phyloP scores from a whole-genome alignment of 2,113 vertebrate species.

The Polypterus senegalus region DNA sequence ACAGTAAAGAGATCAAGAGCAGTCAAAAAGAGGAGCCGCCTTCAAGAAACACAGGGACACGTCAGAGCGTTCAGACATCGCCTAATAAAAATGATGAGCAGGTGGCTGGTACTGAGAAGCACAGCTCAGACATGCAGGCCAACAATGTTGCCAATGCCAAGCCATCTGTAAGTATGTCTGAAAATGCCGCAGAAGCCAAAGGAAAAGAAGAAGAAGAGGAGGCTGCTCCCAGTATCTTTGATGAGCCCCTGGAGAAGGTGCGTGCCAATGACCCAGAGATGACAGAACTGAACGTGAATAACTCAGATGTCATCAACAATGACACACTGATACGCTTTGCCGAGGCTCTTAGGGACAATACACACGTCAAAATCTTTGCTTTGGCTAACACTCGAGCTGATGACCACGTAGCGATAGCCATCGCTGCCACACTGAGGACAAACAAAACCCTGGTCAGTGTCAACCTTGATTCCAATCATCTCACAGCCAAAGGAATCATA shows the following conservation, averaged over 20 bases:
- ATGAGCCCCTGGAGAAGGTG: conserved; percentile 78
- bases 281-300: conserved; percentile 83
- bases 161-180: neutral
- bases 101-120: too few species aligned
- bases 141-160: too few species aligned
- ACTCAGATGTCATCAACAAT: conserved; percentile 84
- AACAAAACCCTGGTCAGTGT: conserved; percentile 81
- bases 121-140: neutral
- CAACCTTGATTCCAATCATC: conserved; percentile 93
- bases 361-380: conserved; percentile 63
- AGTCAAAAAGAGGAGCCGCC: conserved; percentile 51
- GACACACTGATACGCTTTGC: conserved; percentile 87
- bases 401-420: conserved; percentile 85
- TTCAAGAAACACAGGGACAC: conserved; percentile 37
- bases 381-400: conserved; percentile 87
- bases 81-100: too few species aligned
- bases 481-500: conserved; percentile 85
- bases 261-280: conserved; percentile 62
- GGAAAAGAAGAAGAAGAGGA: conserved; percentile 43
- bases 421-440: conserved; percentile 70
- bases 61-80: too few species aligned
- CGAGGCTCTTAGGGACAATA: conserved; percentile 76
- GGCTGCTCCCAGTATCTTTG: conserved; percentile 74
- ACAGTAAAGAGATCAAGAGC: conserved; percentile 37
- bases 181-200: conserved; percentile 6